Base-by-base conservation (phyloP, 2,797 vertebrate species). In the Novumbra hubbsi region DNA sequence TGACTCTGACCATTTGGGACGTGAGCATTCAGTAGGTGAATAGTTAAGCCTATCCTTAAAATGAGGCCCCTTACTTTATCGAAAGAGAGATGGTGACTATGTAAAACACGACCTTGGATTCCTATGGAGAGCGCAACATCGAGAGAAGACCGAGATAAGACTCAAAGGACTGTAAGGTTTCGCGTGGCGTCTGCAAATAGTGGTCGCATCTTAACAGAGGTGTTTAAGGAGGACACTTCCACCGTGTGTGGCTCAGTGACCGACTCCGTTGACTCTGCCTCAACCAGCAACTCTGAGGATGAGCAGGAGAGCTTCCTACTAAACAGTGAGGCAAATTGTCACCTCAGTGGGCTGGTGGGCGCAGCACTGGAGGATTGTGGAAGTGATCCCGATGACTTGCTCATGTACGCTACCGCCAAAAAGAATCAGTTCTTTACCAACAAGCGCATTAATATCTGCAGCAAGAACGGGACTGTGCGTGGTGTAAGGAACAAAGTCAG, bases 401-500 rank as follows among this genome's bases (percentile, higher is more conserved):
- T 99, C 70, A 80, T 95, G 77, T 93, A 98, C 32, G 96, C 96
- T 28, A 95, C 96, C 88, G 94, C 92, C 71, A 89, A 94, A 74
- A 94, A 95, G n/a, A 94, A 98, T 81, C 93, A 88, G 83, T 80
- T 93, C 2, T 98, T 98, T 87, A 95, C 92, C 73, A 94, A 94
- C 69, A 97, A 96, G 81, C 86, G 97, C 81, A 91, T 99, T 87
- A 97, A 98, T 77, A 99, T 99, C 88, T 94, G 98, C 88, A 99
- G 98, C 91, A 98, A 98, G 92, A 99, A 99, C 0, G 97, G 98
- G 72, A 99, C 98, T 55, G 91, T 99, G 50, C 93, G 98, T 73
- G 98, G 98, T 38, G 96, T 99, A 85, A 97, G 95, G 88, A 96
- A 99, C 85, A 99, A 99, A 96, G 98, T 99, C 91, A 97, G 96